These are phyloP conservation scores for Cyclina sinensis DNA, from an alignment of 1,140 invertebrate genomes.

Conservation along the genomic window DNA sequence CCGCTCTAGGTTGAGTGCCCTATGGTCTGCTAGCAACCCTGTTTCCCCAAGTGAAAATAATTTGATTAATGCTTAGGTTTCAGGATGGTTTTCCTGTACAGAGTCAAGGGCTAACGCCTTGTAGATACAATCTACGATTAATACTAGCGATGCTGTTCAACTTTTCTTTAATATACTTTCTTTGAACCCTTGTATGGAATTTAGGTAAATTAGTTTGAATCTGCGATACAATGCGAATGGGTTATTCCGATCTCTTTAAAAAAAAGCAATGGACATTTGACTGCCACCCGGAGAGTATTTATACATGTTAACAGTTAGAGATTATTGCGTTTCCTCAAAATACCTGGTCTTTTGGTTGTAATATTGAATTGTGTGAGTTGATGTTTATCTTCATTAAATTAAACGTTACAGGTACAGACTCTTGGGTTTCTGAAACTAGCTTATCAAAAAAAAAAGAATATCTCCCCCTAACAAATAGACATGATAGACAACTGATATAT, in stretches of 20 bases:
- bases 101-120: too few relatives aligned
- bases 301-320: background rate
- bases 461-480: constrained; percentile 22
- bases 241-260: background rate
- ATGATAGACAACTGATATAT: constrained; percentile 4
- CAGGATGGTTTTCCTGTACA: too few relatives aligned
- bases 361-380: background rate
- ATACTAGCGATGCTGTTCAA: background rate
- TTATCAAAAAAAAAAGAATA: constrained; percentile 10
- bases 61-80: too few relatives aligned
- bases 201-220: constrained; percentile 6
- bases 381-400: constrained; percentile 32
- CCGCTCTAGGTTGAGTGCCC: constrained; percentile 14
- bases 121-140: too few relatives aligned
- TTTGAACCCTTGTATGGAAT: constrained; percentile 42
- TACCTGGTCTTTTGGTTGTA: background rate
- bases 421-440: background rate
- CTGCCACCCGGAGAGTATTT: background rate
- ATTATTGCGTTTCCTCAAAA: constrained; percentile 2
- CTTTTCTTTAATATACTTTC: constrained; percentile 21
- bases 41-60: too few relatives aligned
- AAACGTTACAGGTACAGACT: background rate
- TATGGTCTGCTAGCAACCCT: background rate
- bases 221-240: background rate
- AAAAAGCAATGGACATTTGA: background rate